Evolutionary conservation across 2,797 vertebrate genomes (phyloP), one percentile per base, ranked within the genome.

Genomic region (Poecilia velifera): DNA sequence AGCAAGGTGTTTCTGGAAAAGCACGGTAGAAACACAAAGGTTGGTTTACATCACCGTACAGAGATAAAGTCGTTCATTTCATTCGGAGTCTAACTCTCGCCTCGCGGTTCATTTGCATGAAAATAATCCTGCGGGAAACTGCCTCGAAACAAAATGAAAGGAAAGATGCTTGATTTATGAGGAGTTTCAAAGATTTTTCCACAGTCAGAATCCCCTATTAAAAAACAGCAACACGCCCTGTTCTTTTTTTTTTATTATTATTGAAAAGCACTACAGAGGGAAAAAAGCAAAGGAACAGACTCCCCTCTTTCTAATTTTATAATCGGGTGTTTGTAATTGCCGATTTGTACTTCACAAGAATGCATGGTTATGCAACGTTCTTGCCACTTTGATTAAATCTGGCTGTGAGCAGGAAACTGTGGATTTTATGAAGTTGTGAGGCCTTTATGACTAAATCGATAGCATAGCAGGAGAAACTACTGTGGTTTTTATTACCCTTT

Each of bases 401-500:
- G 39, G 34, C 76, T 79, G 43, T 74, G 79, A 86, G 76, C 47
- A 49, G 41, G 81, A 90, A 90, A 87, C 74, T 1, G 22, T 20
- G 4, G 41, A 74, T 82, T 89, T 84, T 87, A 86, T 80, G 41
- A 86, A 91, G 55, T 80, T 87, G 68, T 64, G 77, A 74, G 55
- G 76, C 49, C 41, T 88, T 85, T 86, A 82, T 74, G 73, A 82
- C 76, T 82, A 72, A 89, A 91, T 86, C 25, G 25, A 90, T 83
- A 70, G 81, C 84, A 76, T 79, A 74, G 75, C 78, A 85, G 68
- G 76, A 87, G 80, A 68, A 76, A 72, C 78, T 43, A 71, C 84
- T 73, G 80, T 10, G 81, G 41, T 25, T 91, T 91, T 92, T 89
- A 89, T 91, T 73, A 85, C 82, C 80, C 77, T 89, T 90, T 82